These are phyloP conservation scores for Antechinus stuartii DNA, from an alignment of 2,113 vertebrate species.

Conservation along the genomic window DNA sequence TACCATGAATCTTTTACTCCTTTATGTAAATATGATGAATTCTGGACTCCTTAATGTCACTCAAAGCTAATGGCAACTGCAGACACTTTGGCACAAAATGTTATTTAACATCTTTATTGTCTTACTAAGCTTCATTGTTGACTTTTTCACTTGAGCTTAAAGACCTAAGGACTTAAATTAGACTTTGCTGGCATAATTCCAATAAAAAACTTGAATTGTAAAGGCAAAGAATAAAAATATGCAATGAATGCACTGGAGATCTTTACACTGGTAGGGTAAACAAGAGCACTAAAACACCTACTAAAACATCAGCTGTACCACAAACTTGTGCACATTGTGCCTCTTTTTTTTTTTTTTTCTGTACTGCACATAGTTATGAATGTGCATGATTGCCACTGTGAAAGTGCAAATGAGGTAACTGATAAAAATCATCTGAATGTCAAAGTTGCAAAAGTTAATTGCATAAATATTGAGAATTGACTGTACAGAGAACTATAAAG, in stretches of 20 bases:
- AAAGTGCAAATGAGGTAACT: not conserved
- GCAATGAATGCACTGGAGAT: not conserved
- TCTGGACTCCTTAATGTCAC: no score
- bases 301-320: not conserved
- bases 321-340: not conserved
- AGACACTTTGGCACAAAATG: no score
- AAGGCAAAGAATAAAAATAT: not conserved
- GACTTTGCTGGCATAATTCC: not conserved
- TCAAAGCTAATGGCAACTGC: no score
- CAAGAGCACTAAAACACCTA: not conserved
- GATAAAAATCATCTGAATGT: not conserved
- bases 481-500: not conserved
- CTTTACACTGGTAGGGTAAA: not conserved
- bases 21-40: no score
- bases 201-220: not conserved
- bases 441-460: not conserved
- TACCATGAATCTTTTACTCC: not conserved
- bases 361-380: not conserved
- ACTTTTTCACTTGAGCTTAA: not conserved
- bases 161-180: not conserved
- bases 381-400: no score
- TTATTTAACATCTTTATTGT: not conserved
- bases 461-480: not conserved
- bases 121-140: not conserved
- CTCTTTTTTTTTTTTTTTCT: not conserved